Percentiles rank a stretch among this genome's conserved stretches.
These are phyloP conservation scores for Pelecanus crispus DNA, from an alignment of 2,113 vertebrate genomes.

Conservation along the genomic window DNA sequence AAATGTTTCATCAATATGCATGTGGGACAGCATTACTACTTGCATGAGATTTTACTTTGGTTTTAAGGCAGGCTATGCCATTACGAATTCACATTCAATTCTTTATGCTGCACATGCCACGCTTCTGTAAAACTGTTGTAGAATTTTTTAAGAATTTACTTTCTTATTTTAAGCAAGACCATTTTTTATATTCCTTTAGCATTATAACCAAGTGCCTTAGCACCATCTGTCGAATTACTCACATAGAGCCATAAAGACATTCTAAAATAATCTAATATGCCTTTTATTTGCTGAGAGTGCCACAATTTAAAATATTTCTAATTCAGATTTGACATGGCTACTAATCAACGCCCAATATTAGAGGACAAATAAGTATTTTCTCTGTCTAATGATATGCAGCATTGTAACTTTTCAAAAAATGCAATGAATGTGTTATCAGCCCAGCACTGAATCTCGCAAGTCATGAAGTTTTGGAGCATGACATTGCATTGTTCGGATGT, in stretches of 20 bases:
- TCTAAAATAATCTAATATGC: conserved; percentile 2
- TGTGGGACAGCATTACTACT: background rate
- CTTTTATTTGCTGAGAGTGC: conserved; percentile 3
- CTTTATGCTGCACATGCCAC: background rate
- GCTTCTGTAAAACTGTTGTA: background rate
- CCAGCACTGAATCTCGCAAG: background rate
- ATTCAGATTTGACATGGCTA: background rate
- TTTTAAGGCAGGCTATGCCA: background rate
- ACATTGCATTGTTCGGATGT: background rate
- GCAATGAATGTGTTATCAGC: background rate
- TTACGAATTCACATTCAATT: background rate
- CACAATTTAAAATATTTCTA: background rate
- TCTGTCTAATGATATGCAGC: background rate
- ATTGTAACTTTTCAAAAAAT: background rate
- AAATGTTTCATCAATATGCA: background rate
- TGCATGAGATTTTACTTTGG: background rate
- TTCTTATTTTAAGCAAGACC: background rate
- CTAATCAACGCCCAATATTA: background rate
- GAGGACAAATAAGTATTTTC: background rate
- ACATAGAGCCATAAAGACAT: conserved; percentile 13
- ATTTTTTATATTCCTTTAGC: conserved; percentile 5
- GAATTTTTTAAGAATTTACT: background rate
- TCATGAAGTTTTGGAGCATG: background rate
- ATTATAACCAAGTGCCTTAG: conserved; percentile 4
- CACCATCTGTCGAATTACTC: conserved; percentile 44